Evolutionary conservation across 2,888 invertebrate genomes (phyloP), one percentile per base, ranked within the genome.

Genomic region (Opisthograptis luteolata): DNA sequence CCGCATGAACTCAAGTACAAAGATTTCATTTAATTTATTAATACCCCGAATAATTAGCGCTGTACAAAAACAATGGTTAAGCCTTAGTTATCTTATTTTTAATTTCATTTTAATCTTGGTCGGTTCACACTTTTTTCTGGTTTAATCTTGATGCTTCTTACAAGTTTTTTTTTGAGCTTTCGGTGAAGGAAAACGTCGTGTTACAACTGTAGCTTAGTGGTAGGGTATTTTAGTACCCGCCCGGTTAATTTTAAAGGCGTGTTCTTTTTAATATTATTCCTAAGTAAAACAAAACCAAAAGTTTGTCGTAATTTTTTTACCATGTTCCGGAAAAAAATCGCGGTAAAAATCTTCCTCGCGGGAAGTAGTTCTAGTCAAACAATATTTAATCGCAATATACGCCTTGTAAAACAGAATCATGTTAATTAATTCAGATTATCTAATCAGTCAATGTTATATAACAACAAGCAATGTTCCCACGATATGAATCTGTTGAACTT

Each of bases 401-500:
- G n/a, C n/a, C n/a, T n/a, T n/a, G n/a, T n/a, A 15, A 17, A 13
- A n/a, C 7, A 31, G n/a, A 15, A 15, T 30, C 12, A 36, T 36
- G 3, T 8, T 43, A 52, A 46, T 43, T 28, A 43, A 52, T 47
- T 47, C 25, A 42, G 24, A 47, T 39, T 19, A 64, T 60, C 48
- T 55, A 46, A 44, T 24, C 14, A 40, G 25, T 58, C 56, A 58
- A 51, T 60, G 49, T 49, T 61, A 60, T 42, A 51, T 64, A 64
- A 61, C 56, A 63, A 62, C 57, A 46, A 63, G 61, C 57, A 46
- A 46, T 44, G 45, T 74, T 74, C 74, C 64, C 74, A 75, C 74
- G 74, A 52, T 65, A 51, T 41, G 30, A n/a, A 65, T 66, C 69
- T 70, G 64, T 43, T 73, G 76, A 75, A 70, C 76, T 76, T 76